These are phyloP conservation scores for Herminia tarsipennalis DNA, from an alignment of 2,888 invertebrate genomes.

Conservation along the genomic window DNA sequence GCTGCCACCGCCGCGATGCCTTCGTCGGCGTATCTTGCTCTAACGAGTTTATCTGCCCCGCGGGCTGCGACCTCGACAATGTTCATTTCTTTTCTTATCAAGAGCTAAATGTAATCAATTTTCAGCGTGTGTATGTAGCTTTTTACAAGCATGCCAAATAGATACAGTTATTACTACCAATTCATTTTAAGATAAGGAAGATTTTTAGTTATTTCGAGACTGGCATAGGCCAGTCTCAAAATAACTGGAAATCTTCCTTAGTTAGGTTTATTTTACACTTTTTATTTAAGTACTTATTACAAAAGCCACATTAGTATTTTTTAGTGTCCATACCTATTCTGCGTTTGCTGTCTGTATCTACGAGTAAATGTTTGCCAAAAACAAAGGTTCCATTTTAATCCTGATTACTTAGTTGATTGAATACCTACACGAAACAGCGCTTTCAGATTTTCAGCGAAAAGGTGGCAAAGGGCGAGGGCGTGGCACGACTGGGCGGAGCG, in stretches of 20 bases:
- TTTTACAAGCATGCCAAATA: conserved; percentile 1
- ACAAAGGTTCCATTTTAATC: conserved; percentile 46
- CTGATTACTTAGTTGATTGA: conserved; percentile 57
- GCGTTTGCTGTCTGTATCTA: conserved; percentile 31
- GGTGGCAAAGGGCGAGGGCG: conserved; percentile 82
- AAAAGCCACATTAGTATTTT: conserved; percentile 8
- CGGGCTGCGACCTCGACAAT: conserved; percentile 71
- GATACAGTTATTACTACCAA: neutral
- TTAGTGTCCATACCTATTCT: conserved; percentile 10
- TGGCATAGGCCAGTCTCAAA: too few species aligned
- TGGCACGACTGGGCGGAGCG: conserved; percentile 77
- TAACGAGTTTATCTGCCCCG: conserved; percentile 85
- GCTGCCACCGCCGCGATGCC: conserved; percentile 50
- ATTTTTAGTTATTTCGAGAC: neutral
- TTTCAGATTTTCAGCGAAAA: conserved; percentile 73
- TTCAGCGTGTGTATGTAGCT: conserved; percentile 28
- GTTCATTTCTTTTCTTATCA: conserved; percentile 76
- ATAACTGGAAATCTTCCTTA: too few species aligned
- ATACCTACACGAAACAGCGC: conserved; percentile 61
- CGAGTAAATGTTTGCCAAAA: conserved; percentile 39
- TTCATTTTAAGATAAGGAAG: neutral
- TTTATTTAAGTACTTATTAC: too few species aligned
- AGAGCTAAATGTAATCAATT: conserved; percentile 71
- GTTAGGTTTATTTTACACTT: too few species aligned
- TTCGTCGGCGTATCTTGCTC: conserved; percentile 71